phyloP scores from a whole-genome alignment of 37 sponge, comb jelly and placozoan species.

The Tethya wilhelma region DNA sequence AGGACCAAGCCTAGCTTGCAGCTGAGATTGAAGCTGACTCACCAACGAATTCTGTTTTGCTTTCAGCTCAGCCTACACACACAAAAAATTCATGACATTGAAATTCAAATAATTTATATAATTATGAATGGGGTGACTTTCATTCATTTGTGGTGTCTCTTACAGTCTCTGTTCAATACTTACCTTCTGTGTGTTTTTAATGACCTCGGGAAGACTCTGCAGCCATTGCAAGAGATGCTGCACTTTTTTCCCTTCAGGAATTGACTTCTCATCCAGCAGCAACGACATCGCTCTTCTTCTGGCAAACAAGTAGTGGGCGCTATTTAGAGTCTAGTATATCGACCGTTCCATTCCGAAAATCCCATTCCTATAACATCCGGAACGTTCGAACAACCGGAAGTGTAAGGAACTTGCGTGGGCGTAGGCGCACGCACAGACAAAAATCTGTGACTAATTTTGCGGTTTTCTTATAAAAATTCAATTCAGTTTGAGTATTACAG shows the following conservation, averaged over 20 bases:
- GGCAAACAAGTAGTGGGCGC: neutral
- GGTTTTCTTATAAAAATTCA: too few species aligned
- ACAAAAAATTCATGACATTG: too few species aligned
- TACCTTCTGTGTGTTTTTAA: constrained; percentile 39
- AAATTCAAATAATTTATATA: too few species aligned
- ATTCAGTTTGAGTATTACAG: too few species aligned
- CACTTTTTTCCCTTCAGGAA: constrained; percentile 42
- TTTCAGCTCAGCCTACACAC: constrained; percentile 62
- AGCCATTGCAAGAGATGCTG: constrained; percentile 65
- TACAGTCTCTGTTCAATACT: neutral
- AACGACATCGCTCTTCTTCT: neutral
- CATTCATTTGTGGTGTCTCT: neutral
- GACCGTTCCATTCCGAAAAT: too few species aligned
- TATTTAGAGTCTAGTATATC: neutral
- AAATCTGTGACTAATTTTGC: too few species aligned
- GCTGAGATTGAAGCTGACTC: constrained; percentile 51
- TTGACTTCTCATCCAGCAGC: constrained; percentile 47
- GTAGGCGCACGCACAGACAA: too few species aligned
- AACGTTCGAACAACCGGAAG: too few species aligned
- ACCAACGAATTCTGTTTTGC: constrained; percentile 47
- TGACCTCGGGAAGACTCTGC: constrained; percentile 53
- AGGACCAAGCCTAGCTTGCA: constrained; percentile 64
- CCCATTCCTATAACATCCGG: too few species aligned
- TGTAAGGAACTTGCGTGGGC: too few species aligned
- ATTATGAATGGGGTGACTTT: neutral